Evolutionary conservation across 2,797 vertebrate genomes (phyloP).

Genomic region (Microchirus variegatus): DNA sequence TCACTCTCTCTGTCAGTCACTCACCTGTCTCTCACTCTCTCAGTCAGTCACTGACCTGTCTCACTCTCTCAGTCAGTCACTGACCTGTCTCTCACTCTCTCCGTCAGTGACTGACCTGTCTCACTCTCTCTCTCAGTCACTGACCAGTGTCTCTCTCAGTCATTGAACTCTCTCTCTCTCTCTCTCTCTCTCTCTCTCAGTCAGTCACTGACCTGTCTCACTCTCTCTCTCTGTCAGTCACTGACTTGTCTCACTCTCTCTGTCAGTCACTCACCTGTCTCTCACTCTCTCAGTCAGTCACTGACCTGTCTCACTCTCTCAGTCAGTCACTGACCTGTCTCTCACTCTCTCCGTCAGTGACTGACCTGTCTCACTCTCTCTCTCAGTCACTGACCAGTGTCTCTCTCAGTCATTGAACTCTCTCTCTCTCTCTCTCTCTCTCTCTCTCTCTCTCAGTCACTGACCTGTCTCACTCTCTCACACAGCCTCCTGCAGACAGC

Average conservation of each 20-base stretch:
- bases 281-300: not conserved
- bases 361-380: no score
- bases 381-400: slow-evolving; percentile 53
- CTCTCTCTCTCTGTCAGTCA: not conserved
- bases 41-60: slow-evolving; percentile 50
- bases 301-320: slow-evolving; percentile 83
- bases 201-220: slow-evolving; percentile 47
- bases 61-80: no score
- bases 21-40: not conserved
- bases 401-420: slow-evolving; percentile 84
- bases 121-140: no score
- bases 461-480: slow-evolving; percentile 79
- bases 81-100: no score
- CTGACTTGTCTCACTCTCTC: slow-evolving; percentile 83
- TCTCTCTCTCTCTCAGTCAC: slow-evolving; percentile 79
- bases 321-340: slow-evolving; percentile 57
- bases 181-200: slow-evolving; percentile 82
- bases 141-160: no score
- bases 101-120: no score
- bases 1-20: no score
- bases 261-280: slow-evolving; percentile 31
- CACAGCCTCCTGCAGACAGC: slow-evolving; percentile 89
- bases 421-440: slow-evolving; percentile 31
- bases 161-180: no score
- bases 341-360: slow-evolving; percentile 46